Percentiles rank a stretch among this genome's conserved stretches.
Evolutionary conservation across 2,113 vertebrate species (phyloP).

Genomic region (Cyphomyrus discorhynchus): DNA sequence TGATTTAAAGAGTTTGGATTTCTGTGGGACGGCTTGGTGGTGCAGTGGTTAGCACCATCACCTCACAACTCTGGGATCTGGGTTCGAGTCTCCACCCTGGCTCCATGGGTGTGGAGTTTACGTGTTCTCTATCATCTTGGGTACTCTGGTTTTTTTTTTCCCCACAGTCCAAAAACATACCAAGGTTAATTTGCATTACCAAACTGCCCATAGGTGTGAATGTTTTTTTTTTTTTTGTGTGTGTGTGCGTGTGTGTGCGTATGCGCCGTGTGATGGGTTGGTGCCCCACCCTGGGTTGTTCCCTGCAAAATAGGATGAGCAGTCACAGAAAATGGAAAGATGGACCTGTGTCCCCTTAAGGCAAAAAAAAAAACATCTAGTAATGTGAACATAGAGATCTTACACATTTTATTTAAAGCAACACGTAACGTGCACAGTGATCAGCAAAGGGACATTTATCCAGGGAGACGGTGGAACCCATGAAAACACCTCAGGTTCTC

Average conservation of each 20-base stretch:
- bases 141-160: background rate
- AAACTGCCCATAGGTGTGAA: too few relatives aligned
- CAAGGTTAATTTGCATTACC: too few relatives aligned
- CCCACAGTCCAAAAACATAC: background rate
- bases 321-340: background rate
- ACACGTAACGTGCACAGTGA: background rate
- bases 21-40: background rate
- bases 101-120: background rate
- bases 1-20: background rate
- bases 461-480: background rate
- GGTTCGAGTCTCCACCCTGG: background rate
- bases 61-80: background rate
- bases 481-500: constrained; percentile 14
- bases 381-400: background rate
- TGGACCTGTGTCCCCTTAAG: background rate
- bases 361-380: background rate
- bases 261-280: too few relatives aligned
- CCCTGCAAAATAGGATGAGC: background rate
- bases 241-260: too few relatives aligned
- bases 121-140: background rate
- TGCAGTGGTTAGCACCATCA: background rate
- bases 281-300: too few relatives aligned
- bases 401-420: background rate
- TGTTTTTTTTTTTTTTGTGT: too few relatives aligned
- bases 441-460: background rate